A percentile compares a stretch with the other conserved stretches of the same genome.
Conservation (phyloP, 2,113 vertebrate genomes). For the Anser brachyrhynchus region DNA sequence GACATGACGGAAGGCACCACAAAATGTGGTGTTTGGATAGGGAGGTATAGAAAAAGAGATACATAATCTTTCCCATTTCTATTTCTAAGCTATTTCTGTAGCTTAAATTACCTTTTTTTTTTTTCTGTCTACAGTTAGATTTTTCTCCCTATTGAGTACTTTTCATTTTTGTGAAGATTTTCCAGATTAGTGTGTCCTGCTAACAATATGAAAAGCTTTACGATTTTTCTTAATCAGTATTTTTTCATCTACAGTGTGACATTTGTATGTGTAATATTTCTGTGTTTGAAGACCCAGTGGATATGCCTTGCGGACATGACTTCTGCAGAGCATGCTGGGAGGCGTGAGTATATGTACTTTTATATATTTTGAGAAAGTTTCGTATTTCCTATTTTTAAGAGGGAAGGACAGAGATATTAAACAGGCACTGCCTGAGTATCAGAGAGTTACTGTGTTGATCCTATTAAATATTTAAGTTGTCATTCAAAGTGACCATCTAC, state of each 20-base stretch:
- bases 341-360: conserved; percentile 82
- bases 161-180: not conserved
- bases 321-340: conserved; percentile 99
- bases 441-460: not conserved
- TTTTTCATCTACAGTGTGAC: conserved; percentile 85
- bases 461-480: not conserved
- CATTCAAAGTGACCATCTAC: not conserved
- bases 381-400: not conserved
- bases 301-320: conserved; percentile 96
- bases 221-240: conserved; percentile 9
- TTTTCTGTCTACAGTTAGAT: not conserved
- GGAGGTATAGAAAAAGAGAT: not conserved
- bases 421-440: not conserved
- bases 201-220: not conserved
- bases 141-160: not conserved
- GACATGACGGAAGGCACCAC: not conserved
- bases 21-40: not conserved
- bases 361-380: not conserved
- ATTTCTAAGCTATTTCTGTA: not conserved
- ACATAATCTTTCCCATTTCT: not conserved
- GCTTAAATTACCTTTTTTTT: not conserved
- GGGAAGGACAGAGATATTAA: not conserved
- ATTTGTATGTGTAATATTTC: conserved; percentile 97
- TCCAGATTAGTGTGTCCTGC: not conserved
- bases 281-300: conserved; percentile 94